These are phyloP conservation scores for Diarsia rubi DNA, from an alignment of 2,888 invertebrate genomes.

Conservation along the genomic window DNA sequence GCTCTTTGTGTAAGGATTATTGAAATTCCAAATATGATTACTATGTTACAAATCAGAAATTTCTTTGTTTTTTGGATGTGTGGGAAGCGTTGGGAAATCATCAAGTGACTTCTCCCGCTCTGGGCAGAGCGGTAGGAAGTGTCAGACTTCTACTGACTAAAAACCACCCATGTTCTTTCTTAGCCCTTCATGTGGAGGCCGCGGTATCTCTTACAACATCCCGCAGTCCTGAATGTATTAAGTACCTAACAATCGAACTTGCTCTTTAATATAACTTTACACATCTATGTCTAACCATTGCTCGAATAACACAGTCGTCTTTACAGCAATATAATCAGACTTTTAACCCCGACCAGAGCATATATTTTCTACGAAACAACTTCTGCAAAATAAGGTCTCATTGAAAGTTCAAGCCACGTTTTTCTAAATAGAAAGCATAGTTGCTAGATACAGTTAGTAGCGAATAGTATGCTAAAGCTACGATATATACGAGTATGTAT, in stretches of 20 bases:
- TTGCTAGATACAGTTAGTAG: slow-evolving; percentile 40
- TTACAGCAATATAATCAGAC: not conserved
- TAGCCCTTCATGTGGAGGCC: too few relatives aligned
- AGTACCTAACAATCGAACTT: not conserved
- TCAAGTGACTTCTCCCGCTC: too few relatives aligned
- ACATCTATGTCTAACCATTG: not conserved
- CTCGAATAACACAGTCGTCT: slow-evolving; percentile 6
- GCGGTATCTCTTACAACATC: too few relatives aligned
- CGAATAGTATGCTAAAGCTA: slow-evolving; percentile 45
- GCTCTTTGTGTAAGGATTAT: too few relatives aligned
- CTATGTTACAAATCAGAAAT: too few relatives aligned
- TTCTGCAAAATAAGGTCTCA: slow-evolving; percentile 22
- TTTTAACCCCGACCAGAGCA: slow-evolving; percentile 21
- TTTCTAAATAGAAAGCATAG: slow-evolving; percentile 43
- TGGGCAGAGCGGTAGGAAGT: too few relatives aligned
- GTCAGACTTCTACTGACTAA: too few relatives aligned
- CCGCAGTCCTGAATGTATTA: too few relatives aligned
- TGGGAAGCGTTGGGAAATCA: too few relatives aligned
- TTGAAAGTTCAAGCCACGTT: slow-evolving; percentile 48
- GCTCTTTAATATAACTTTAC: not conserved
- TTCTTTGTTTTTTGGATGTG: too few relatives aligned
- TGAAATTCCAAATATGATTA: too few relatives aligned
- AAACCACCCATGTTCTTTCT: too few relatives aligned
- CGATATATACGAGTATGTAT: slow-evolving; percentile 59
- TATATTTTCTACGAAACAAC: slow-evolving; percentile 18